Evolutionary conservation across 2,888 invertebrate species (phyloP).

Genomic region (Caenorhabditis sp.): DNA sequence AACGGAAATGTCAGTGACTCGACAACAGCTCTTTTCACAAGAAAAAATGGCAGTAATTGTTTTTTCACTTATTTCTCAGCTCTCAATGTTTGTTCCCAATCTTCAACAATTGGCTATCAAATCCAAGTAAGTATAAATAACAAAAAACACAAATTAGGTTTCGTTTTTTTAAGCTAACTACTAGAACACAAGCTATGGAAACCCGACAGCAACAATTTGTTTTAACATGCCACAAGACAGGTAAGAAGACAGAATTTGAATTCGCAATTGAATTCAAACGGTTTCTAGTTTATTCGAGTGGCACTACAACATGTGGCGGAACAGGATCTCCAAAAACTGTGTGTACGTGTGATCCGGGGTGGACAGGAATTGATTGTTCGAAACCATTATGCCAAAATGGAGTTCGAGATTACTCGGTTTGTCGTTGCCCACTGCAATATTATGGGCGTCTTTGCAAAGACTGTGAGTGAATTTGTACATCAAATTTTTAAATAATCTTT

Average conservation of each 20-base stretch:
- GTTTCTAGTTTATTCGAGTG: constrained; percentile 1
- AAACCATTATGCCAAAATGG: constrained; percentile 42
- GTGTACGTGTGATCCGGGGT: constrained; percentile 30
- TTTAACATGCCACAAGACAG: constrained; percentile 34
- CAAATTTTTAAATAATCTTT: too few species aligned
- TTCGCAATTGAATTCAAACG: neutral
- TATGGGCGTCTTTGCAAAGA: constrained; percentile 39
- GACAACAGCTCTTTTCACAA: constrained; percentile 24
- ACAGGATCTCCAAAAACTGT: constrained; percentile 31
- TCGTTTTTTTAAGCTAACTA: constrained; percentile 36
- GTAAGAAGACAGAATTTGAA: too few species aligned
- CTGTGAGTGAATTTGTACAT: neutral
- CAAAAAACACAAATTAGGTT: too few species aligned
- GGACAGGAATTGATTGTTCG: constrained; percentile 41
- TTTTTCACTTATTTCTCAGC: constrained; percentile 31
- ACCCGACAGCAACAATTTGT: constrained; percentile 39
- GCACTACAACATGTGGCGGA: constrained; percentile 17
- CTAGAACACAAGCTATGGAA: neutral
- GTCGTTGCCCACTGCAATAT: constrained; percentile 25
- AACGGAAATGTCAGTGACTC: constrained; percentile 7
- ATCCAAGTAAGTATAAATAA: constrained; percentile 29
- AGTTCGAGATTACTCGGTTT: constrained; percentile 36
- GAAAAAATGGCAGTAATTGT: constrained; percentile 16
- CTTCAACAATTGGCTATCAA: constrained; percentile 49
- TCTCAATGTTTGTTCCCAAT: constrained; percentile 27